These are phyloP conservation scores for Dorcus parallelipipedus DNA, from an alignment of 2,888 invertebrate species.

Conservation along the genomic window DNA sequence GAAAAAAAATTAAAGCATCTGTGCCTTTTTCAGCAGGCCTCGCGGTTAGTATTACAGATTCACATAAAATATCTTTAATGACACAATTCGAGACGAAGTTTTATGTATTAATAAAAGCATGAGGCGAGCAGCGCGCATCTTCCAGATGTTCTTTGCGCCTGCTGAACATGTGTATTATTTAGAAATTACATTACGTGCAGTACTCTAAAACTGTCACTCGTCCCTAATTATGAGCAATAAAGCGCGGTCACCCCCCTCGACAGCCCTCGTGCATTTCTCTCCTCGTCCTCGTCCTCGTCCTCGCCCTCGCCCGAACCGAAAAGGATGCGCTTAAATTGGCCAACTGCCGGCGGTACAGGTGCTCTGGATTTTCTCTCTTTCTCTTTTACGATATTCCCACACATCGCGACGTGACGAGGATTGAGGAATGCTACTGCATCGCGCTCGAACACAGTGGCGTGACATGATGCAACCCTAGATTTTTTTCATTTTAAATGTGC, in stretches of 20 bases:
- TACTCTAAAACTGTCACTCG: constrained; percentile 1
- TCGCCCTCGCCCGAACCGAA: no score
- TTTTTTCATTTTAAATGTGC: no score
- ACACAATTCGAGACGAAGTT: neutral
- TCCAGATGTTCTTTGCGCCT: neutral
- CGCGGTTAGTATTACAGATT: neutral
- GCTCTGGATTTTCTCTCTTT: no score
- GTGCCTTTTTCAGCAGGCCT: neutral
- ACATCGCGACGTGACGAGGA: no score
- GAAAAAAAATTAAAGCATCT: neutral
- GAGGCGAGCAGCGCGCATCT: neutral
- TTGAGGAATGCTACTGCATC: no score
- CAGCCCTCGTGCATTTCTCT: no score
- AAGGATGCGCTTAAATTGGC: no score
- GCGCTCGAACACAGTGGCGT: no score
- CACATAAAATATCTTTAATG: neutral
- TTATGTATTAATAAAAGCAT: constrained; percentile 1
- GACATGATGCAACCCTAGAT: no score
- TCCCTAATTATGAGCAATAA: neutral
- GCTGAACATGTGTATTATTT: neutral
- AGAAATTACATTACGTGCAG: constrained; percentile 1
- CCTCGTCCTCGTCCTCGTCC: no score
- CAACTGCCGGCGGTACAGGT: no score
- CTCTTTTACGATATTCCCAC: no score
- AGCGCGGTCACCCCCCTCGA: neutral